phyloP scores from a whole-genome alignment of 2,797 vertebrate genomes.

The Botia almorhae region DNA sequence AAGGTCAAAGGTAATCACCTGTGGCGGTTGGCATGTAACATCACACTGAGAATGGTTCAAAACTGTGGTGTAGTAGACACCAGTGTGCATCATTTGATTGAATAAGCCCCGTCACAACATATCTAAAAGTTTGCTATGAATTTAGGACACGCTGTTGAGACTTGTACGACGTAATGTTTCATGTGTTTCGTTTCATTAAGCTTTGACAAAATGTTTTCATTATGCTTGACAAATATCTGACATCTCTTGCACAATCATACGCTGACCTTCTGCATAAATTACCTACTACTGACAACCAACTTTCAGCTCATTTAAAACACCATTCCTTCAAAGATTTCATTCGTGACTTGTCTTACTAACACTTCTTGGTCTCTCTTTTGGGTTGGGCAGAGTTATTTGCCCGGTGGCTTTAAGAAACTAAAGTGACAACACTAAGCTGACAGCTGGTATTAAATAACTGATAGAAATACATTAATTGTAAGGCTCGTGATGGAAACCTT shows the following conservation, averaged over 20 bases:
- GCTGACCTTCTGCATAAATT: not conserved
- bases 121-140: no score
- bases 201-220: no score
- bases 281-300: not conserved
- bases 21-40: no score
- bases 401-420: not conserved
- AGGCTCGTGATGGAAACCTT: not conserved
- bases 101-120: no score
- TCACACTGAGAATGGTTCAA: no score
- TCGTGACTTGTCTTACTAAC: not conserved
- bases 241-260: not conserved
- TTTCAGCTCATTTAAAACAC: not conserved
- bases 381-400: conserved; percentile 1
- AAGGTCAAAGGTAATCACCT: not conserved
- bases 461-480: no score
- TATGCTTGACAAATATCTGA: not conserved
- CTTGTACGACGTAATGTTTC: not conserved
- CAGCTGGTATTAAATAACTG: not conserved
- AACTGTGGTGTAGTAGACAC: no score
- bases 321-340: not conserved
- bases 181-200: not conserved
- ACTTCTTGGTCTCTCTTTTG: not conserved
- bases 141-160: no score
- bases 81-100: no score
- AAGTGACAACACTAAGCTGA: not conserved